Evolutionary conservation across 2,888 invertebrate genomes (phyloP).

Genomic region (Epinotia brunnichana): DNA sequence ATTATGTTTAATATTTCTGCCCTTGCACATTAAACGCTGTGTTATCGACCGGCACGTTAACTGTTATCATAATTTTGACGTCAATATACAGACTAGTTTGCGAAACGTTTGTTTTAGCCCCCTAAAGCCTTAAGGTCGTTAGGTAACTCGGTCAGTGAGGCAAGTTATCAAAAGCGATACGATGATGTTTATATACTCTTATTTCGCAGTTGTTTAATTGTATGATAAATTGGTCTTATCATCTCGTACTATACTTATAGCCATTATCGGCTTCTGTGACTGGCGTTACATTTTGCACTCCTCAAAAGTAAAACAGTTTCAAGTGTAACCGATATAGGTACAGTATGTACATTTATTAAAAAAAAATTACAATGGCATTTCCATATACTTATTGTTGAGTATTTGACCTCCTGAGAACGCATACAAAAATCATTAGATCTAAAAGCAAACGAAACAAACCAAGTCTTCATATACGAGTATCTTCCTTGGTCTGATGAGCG

Average conservation of each 20-base stretch:
- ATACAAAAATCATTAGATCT: too few relatives aligned
- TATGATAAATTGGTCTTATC: constrained; percentile 13
- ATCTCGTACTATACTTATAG: background rate
- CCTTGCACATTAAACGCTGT: constrained; percentile 14
- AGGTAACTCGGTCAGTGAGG: constrained; percentile 17
- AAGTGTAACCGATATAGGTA: too few relatives aligned
- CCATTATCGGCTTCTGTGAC: background rate
- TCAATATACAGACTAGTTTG: constrained; percentile 10
- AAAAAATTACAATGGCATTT: too few relatives aligned
- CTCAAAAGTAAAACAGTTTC: too few relatives aligned
- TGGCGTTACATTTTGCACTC: background rate
- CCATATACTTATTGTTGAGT: too few relatives aligned
- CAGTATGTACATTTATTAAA: too few relatives aligned
- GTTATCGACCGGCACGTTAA: constrained; percentile 21
- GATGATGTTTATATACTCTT: background rate
- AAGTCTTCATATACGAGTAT: too few relatives aligned
- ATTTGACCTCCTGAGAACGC: too few relatives aligned
- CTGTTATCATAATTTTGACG: constrained; percentile 20
- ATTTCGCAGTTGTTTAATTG: constrained; percentile 1
- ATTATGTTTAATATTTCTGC: constrained; percentile 27
- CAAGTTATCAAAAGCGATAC: constrained; percentile 18
- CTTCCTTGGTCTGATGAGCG: too few relatives aligned
- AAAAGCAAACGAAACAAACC: too few relatives aligned
- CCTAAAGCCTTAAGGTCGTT: constrained; percentile 13
- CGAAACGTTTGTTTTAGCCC: constrained; percentile 16